Base-by-base conservation (phyloP, 2,113 vertebrate species). In the Ammospiza caudacuta region DNA sequence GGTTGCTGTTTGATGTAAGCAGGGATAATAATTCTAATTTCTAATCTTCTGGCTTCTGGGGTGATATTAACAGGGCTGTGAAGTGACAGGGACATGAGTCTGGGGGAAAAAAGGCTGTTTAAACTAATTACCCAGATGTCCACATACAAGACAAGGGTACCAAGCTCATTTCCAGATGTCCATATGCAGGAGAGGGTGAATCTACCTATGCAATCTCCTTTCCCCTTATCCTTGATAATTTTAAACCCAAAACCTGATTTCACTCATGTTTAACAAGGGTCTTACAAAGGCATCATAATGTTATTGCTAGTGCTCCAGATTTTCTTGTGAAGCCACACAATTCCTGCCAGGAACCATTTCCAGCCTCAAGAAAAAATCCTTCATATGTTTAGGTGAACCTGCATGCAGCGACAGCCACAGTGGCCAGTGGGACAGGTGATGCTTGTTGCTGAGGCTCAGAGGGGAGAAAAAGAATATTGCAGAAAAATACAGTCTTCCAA, bases 371-470 rank as follows among this genome's bases (percentile, higher is more conserved):
- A 47, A 80, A 82, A 80, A 49, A 12, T 19, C 43, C 24, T 25
- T 23, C 28, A 7, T 15, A 8, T 9, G 9, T 87, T 39, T 11
- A 15, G 35, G 52, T 35, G 27, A 58, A 37, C 8, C 22, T 8
- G 52, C 12, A 74, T 6, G 4, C 27, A 29, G 39, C 0, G 7
- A 81, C 69, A 44, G 37, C 51, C 14, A 5, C 29, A 21, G 68
- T 5, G 12, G 73, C 37, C 52, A 37, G 24, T 29, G 52, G 62
- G 66, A 88, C 35, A 16, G 55, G 13, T 20, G 6, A 9, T 2
- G 11, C 47, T 39, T 1, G 0, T 37, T 1, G 1, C 27, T 3
- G 33, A 15, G 37, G 43, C 47, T 35, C 0, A 0, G 14, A 73
- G 57, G 15, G 35, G 13, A 55, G 23, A 46, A 59, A 37, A 59